These are phyloP conservation scores for Ametastegia equiseti DNA, from an alignment of 2,888 invertebrate genomes.

Conservation along the genomic window DNA sequence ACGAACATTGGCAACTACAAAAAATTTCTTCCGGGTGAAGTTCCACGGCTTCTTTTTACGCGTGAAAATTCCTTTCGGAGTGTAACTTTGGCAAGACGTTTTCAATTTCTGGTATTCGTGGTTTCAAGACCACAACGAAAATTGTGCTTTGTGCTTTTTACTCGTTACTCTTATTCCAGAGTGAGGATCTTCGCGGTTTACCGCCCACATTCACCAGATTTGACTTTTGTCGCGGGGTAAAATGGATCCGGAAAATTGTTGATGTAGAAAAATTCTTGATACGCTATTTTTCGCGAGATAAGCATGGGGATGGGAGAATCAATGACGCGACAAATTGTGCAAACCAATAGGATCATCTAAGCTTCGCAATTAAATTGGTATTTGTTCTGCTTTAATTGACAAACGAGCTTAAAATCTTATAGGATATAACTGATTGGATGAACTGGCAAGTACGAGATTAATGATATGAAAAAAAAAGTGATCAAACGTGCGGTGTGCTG, in stretches of 20 bases:
- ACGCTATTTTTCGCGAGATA: neutral
- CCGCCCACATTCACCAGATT: neutral
- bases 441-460: neutral
- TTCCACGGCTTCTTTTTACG: neutral
- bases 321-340: constrained; percentile 1
- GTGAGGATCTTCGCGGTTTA: neutral
- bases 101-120: neutral
- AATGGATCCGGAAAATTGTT: neutral
- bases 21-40: neutral
- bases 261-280: neutral
- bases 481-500: neutral
- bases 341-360: constrained; percentile 6
- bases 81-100: neutral
- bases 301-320: neutral
- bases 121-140: neutral
- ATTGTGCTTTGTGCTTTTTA: neutral
- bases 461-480: neutral
- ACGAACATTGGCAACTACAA: neutral
- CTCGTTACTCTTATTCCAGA: neutral
- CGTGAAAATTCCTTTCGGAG: neutral
- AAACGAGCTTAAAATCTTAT: neutral
- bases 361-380: constrained; percentile 13
- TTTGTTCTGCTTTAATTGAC: constrained; percentile 16
- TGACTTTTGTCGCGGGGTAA: neutral
- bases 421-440: neutral